Percentiles rank a stretch among this genome's conserved stretches.
phyloP scores from a whole-genome alignment of 2,888 invertebrate genomes.

The Sinopyrophorus schimmeli region DNA sequence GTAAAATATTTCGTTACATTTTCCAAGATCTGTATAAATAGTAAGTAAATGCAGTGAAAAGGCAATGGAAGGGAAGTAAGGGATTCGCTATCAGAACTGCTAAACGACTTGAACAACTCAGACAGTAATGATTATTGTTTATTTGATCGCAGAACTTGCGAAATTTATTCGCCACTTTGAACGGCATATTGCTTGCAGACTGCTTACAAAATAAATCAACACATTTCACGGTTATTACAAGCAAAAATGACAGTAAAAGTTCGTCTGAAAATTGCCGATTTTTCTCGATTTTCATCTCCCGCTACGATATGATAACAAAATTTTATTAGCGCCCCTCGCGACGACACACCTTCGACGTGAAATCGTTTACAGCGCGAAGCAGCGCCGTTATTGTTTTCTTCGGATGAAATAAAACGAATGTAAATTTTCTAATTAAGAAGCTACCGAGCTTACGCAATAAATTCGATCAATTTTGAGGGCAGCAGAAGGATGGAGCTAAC shows the following conservation, averaged over 20 bases:
- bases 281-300: no score
- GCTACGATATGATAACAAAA: no score
- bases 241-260: slow-evolving; percentile 35
- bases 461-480: slow-evolving; percentile 45
- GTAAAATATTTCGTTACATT: slow-evolving; percentile 23
- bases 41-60: slow-evolving; percentile 30
- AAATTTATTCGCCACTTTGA: slow-evolving; percentile 44
- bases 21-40: slow-evolving; percentile 20
- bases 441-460: slow-evolving; percentile 51
- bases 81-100: slow-evolving; percentile 44
- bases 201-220: slow-evolving; percentile 39
- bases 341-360: no score
- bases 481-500: slow-evolving; percentile 42
- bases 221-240: slow-evolving; percentile 40
- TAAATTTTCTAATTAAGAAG: slow-evolving; percentile 1
- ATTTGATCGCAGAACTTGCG: slow-evolving; percentile 51
- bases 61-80: slow-evolving; percentile 35
- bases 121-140: slow-evolving; percentile 54
- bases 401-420: no score
- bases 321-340: no score
- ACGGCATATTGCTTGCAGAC: slow-evolving; percentile 40
- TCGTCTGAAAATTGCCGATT: slow-evolving; percentile 28
- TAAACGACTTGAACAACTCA: slow-evolving; percentile 51
- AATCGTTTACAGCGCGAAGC: no score
- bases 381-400: no score